Conservation (phyloP, 1,140 invertebrate species). For the Bradysia coprophila region DNA sequence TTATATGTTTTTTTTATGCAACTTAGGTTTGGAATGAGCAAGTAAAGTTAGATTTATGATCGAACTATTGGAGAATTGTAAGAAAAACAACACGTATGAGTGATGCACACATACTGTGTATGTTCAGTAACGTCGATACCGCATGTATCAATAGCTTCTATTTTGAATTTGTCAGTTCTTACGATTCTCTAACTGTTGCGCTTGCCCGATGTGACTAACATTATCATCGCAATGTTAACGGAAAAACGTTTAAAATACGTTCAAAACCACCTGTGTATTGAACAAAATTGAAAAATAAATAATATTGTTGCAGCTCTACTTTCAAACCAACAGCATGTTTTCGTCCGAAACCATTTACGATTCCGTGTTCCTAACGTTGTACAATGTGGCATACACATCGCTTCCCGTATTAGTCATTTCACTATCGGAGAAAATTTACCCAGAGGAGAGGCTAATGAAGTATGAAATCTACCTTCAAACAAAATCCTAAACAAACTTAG, state of each 20-base stretch:
- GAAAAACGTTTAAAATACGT: not conserved
- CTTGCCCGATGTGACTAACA: not conserved
- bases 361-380: conserved; percentile 50
- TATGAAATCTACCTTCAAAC: conserved; percentile 19
- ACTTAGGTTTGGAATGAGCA: too few relatives aligned
- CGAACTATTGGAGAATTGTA: too few relatives aligned
- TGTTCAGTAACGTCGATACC: too few relatives aligned
- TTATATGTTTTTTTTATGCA: too few relatives aligned
- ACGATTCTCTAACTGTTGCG: not conserved
- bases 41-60: too few relatives aligned
- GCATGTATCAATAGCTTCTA: too few relatives aligned
- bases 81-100: too few relatives aligned
- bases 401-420: conserved; percentile 48
- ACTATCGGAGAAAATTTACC: conserved; percentile 49
- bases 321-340: conserved; percentile 36
- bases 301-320: conserved; percentile 33
- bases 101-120: too few relatives aligned
- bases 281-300: not conserved
- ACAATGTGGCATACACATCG: conserved; percentile 56
- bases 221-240: not conserved
- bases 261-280: not conserved
- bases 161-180: not conserved
- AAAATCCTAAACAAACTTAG: not conserved
- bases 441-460: conserved; percentile 34
- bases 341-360: conserved; percentile 48